Evolutionary conservation across 2,113 vertebrate species (phyloP).

Genomic region (Trogon melanurus): DNA sequence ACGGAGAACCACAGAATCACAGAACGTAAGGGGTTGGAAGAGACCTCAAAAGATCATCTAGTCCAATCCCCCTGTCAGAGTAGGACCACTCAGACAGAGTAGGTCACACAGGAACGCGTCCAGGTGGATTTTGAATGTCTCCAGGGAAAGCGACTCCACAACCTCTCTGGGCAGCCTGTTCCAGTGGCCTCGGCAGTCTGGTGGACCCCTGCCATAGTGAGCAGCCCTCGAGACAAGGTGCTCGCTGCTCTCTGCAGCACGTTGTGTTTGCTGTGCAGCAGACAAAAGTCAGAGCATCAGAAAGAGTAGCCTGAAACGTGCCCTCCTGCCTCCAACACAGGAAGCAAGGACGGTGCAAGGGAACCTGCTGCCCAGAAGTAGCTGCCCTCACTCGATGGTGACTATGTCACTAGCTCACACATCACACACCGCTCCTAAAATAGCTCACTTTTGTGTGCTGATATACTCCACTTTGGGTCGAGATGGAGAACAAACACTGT

Average conservation of each 20-base stretch:
- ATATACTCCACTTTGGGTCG: background rate
- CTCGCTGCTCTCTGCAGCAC: background rate
- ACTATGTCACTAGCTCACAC: background rate
- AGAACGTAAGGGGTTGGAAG: too few relatives aligned
- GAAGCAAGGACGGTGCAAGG: background rate
- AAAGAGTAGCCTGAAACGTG: background rate
- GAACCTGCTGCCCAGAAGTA: background rate
- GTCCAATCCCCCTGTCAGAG: too few relatives aligned
- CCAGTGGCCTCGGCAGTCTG: fast-evolving
- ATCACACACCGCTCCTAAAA: background rate
- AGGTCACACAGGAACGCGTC: too few relatives aligned
- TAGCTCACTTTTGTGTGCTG: background rate
- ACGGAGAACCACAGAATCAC: too few relatives aligned
- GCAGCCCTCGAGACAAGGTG: background rate
- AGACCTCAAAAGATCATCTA: too few relatives aligned
- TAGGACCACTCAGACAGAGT: too few relatives aligned
- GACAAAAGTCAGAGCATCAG: background rate
- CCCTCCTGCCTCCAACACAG: background rate
- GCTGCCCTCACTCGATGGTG: background rate
- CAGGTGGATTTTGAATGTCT: too few relatives aligned
- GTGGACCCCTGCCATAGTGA: fast-evolving
- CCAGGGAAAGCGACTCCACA: too few relatives aligned
- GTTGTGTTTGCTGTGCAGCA: fast-evolving
- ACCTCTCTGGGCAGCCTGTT: too few relatives aligned
- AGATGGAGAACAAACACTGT: background rate